These are phyloP conservation scores for Pteruthius melanotis DNA, from an alignment of 2,113 vertebrate genomes.

Conservation along the genomic window DNA sequence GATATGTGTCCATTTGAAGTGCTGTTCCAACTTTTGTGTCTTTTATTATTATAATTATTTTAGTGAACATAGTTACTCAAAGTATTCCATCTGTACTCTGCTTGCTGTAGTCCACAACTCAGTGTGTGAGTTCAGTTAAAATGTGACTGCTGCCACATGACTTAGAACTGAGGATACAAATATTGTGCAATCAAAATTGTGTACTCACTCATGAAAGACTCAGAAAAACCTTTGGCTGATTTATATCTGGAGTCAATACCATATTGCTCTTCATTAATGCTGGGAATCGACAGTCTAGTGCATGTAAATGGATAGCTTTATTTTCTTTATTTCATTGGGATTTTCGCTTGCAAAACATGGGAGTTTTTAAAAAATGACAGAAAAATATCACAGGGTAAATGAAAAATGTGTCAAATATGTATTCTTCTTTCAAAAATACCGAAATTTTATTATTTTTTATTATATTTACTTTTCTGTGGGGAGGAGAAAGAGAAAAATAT, in stretches of 20 bases:
- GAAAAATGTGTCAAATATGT: not conserved
- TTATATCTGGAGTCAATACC: not conserved
- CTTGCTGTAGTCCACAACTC: not conserved
- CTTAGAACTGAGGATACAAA: not conserved
- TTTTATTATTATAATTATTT: not conserved
- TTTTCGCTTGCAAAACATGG: not conserved
- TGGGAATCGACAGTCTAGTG: not conserved
- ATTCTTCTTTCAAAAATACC: not conserved
- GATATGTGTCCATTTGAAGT: not conserved
- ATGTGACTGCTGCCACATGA: not conserved
- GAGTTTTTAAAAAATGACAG: not conserved
- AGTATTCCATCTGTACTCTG: not conserved
- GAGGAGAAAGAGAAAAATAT: not conserved
- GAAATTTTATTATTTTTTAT: not conserved
- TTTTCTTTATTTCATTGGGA: not conserved
- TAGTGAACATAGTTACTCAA: not conserved
- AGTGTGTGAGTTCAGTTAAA: not conserved
- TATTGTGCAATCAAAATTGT: not conserved
- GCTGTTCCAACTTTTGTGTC: not conserved
- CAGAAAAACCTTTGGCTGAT: not conserved
- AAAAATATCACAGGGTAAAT: not conserved
- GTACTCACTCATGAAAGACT: not conserved
- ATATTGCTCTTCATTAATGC: not conserved
- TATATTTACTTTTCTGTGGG: not conserved
- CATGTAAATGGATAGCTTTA: fast-evolving